These are phyloP conservation scores for Aplysia californica DNA, from an alignment of 1,140 invertebrate species.

Conservation along the genomic window DNA sequence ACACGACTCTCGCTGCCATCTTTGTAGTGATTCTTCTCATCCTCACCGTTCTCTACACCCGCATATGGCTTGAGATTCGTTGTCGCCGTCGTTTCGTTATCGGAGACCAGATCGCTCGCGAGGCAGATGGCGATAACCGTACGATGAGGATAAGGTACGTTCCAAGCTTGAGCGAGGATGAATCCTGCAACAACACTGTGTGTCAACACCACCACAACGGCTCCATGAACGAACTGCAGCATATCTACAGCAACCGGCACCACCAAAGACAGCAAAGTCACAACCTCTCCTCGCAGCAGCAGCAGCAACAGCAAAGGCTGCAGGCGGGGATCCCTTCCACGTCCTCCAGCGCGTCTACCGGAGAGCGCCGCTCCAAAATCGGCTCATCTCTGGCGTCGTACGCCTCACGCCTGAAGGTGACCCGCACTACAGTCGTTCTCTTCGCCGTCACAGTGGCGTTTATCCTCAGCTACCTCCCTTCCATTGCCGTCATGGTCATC, in stretches of 20 bases:
- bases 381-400: slow-evolving; percentile 26
- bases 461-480: slow-evolving; percentile 50
- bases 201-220: background rate
- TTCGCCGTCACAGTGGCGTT: slow-evolving; percentile 55
- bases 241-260: background rate
- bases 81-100: slow-evolving; percentile 38
- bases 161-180: slow-evolving; percentile 43
- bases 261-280: background rate
- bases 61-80: slow-evolving; percentile 49
- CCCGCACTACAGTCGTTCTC: slow-evolving; percentile 47
- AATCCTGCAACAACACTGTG: slow-evolving; percentile 23
- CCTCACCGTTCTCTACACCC: slow-evolving; percentile 42
- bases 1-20: slow-evolving; percentile 32
- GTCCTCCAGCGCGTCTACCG: background rate
- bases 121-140: slow-evolving; percentile 4
- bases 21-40: slow-evolving; percentile 41
- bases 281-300: background rate
- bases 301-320: no score
- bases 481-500: slow-evolving; percentile 47
- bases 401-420: slow-evolving; percentile 39
- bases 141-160: slow-evolving; percentile 30
- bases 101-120: slow-evolving; percentile 35
- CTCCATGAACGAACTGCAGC: slow-evolving; percentile 19
- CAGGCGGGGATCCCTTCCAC: background rate
- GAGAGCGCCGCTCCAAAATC: slow-evolving; percentile 17